Evolutionary conservation across 2,113 vertebrate species (phyloP).

Genomic region (Cyprinodon variegatus): DNA sequence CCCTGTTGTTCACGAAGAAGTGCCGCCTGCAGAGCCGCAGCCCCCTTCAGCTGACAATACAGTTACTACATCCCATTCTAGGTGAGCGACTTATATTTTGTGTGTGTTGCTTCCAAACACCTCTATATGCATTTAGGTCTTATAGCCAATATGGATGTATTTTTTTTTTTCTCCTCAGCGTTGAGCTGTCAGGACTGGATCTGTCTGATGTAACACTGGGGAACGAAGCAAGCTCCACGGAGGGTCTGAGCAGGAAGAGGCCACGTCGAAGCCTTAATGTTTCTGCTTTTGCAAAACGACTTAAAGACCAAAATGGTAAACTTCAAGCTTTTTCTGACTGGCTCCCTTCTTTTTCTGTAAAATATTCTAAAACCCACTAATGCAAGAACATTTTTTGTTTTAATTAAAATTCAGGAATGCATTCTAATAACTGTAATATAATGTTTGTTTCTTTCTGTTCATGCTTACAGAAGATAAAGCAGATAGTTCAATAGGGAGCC

Average conservation of each 20-base stretch:
- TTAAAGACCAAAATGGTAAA: constrained; percentile 55
- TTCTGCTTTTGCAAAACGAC: constrained; percentile 69
- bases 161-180: constrained; percentile 54
- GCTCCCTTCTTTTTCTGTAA: not conserved
- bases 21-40: constrained; percentile 14
- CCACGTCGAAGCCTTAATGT: constrained; percentile 62
- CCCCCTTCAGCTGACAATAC: constrained; percentile 29
- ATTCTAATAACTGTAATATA: not conserved
- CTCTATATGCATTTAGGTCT: not conserved
- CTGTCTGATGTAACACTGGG: constrained; percentile 72
- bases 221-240: constrained; percentile 22
- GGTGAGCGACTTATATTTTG: constrained; percentile 45
- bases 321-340: not conserved
- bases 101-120: not conserved
- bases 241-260: constrained; percentile 70
- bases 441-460: not conserved
- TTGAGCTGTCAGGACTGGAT: constrained; percentile 67
- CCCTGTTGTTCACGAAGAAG: constrained; percentile 61
- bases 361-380: not conserved
- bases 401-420: not conserved
- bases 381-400: not conserved
- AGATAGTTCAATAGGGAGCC: constrained; percentile 11
- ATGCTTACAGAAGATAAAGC: constrained; percentile 40
- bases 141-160: not conserved
- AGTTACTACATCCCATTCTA: constrained; percentile 31